Evolutionary conservation across 1,140 invertebrate species (phyloP).

Genomic region (Sesamia nonagrioides): DNA sequence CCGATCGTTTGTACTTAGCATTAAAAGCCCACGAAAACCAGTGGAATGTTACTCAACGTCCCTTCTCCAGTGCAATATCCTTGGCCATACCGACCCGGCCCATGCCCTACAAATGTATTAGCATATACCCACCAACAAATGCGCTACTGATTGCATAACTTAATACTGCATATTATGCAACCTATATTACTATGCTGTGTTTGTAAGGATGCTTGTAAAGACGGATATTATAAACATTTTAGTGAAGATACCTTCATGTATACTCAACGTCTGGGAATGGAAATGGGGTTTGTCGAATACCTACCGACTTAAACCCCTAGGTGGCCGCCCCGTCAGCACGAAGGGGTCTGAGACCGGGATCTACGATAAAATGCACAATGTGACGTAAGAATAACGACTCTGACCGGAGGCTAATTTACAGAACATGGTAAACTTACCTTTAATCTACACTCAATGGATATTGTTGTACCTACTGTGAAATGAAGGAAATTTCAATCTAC

Average conservation of each 20-base stretch:
- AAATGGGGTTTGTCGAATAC: no score
- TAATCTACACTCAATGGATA: neutral
- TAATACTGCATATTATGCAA: slow-evolving; percentile 42
- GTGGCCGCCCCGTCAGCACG: neutral
- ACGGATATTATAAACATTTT: neutral
- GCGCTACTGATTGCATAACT: slow-evolving; percentile 41
- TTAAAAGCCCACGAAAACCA: slow-evolving; percentile 53
- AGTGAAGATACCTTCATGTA: no score
- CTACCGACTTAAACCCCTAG: neutral
- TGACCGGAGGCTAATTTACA: neutral
- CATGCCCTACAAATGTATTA: slow-evolving; percentile 53
- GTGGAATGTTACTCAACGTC: slow-evolving; percentile 57
- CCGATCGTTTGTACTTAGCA: slow-evolving; percentile 40
- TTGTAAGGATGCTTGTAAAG: slow-evolving; percentile 11
- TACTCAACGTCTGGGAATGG: no score
- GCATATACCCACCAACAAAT: slow-evolving; percentile 50
- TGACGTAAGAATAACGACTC: neutral
- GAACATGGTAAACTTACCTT: neutral
- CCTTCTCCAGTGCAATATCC: slow-evolving; percentile 60
- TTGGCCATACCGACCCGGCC: slow-evolving; percentile 57
- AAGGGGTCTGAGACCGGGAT: neutral
- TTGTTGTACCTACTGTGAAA: neutral
- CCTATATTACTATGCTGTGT: slow-evolving; percentile 17
- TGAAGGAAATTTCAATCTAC: no score
- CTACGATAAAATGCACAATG: neutral